Conservation (phyloP, 2,113 vertebrate genomes). For the Ameiurus melas region DNA sequence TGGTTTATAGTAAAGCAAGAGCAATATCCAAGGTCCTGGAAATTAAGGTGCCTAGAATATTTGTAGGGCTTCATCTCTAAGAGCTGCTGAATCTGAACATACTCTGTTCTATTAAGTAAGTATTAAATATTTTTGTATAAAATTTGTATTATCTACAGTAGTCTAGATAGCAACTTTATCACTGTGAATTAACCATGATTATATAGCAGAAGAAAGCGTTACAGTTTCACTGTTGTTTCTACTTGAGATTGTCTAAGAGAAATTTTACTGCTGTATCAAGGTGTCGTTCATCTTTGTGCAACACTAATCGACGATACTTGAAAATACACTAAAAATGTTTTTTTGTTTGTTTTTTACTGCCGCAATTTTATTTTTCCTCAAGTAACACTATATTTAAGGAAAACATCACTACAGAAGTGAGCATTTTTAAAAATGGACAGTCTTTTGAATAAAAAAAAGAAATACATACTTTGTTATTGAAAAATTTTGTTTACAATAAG, state of each 20-base stretch:
- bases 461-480: not conserved
- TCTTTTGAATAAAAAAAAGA: not conserved
- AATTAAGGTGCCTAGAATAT: not conserved
- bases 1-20: not conserved
- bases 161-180: not conserved
- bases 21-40: not conserved
- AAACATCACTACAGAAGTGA: not conserved
- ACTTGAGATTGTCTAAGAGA: conserved; percentile 3
- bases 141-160: not conserved
- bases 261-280: not conserved
- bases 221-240: conserved; percentile 11
- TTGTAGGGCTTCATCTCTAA: not conserved
- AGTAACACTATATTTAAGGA: not conserved
- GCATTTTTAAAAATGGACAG: not conserved
- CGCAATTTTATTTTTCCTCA: not conserved
- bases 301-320: conserved; percentile 10
- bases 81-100: not conserved
- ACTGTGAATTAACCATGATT: conserved; percentile 5
- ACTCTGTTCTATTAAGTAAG: not conserved
- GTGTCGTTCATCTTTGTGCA: conserved; percentile 12
- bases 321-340: conserved; percentile 13
- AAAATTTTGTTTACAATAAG: not conserved
- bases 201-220: not conserved
- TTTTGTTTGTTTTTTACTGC: not conserved
- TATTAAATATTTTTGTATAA: conserved; percentile 14